phyloP scores from a whole-genome alignment of 1,140 invertebrate genomes.

The Trachymyrmex septentrionalis region DNA sequence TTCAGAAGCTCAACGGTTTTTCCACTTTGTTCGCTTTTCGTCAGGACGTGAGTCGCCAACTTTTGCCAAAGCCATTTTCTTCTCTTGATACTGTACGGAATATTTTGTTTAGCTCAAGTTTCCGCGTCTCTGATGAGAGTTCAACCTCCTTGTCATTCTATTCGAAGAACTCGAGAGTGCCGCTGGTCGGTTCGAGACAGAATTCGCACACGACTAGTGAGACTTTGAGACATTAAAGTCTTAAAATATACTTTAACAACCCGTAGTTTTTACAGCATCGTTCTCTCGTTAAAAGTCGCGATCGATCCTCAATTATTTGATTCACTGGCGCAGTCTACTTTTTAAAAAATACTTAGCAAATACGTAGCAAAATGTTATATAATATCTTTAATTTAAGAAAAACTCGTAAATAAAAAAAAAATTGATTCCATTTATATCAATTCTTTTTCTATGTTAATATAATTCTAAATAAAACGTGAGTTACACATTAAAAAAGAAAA shows the following conservation, averaged over 20 bases:
- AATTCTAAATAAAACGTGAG: too few relatives aligned
- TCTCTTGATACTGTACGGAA: slow-evolving; percentile 23
- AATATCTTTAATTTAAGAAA: too few relatives aligned
- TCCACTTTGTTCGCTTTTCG: background rate
- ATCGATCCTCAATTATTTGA: background rate
- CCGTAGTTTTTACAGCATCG: background rate
- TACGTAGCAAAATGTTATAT: too few relatives aligned
- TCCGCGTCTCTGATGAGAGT: slow-evolving; percentile 37
- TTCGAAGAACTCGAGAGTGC: background rate
- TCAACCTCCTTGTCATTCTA: background rate
- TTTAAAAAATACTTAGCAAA: too few relatives aligned
- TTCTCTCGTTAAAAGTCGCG: background rate
- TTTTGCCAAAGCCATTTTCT: slow-evolving; percentile 53
- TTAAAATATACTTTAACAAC: slow-evolving; percentile 2
- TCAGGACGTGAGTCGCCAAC: slow-evolving; percentile 37
- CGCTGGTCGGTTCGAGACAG: background rate
- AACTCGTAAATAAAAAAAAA: too few relatives aligned
- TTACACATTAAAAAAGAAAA: too few relatives aligned
- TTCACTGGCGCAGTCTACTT: background rate
- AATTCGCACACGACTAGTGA: background rate
- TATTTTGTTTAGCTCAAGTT: slow-evolving; percentile 66
- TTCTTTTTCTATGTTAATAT: too few relatives aligned
- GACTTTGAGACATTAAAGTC: background rate
- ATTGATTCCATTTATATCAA: too few relatives aligned
- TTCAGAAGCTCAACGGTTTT: slow-evolving; percentile 42